Evolutionary conservation across 35 echinoderm and acorn worm genomes (phyloP), one percentile per base, ranked within the genome.

Genomic region (Lytechinus pictus): DNA sequence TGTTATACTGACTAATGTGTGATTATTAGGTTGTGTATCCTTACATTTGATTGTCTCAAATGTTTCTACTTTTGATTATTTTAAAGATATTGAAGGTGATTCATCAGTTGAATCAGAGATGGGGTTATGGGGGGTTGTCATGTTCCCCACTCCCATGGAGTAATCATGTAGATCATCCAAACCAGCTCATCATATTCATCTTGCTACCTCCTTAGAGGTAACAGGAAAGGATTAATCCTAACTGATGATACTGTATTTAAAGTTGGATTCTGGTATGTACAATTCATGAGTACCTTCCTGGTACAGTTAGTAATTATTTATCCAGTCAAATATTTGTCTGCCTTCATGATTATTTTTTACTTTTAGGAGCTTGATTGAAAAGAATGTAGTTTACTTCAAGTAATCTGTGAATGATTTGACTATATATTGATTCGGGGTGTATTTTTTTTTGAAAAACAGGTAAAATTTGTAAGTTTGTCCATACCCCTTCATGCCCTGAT

Each of bases 111-210:
- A 93, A 93, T 93, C 92, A 93, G 92, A 93, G 92, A 93, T 93
- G 92, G 92, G 92, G 92, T 55, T 93, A 57, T 93, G 92, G 92
- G 92, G 92, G 92, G 92, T 93, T 93, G 92, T 93, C 92, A 57
- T 57, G 57, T 5, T 79, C 92, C 92, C 92, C 92, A 93, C 11
- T 93, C 92, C 92, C 92, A 93, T 57, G 54, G 92, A 93, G 92
- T 93, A 93, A 93, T 93, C 92, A 54, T 93, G 0, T 54, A 24
- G 92, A 93, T 93, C 92, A 93, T 93, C 92, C 92, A 55, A 57
- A 0, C 4, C 92, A 93, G 57, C 92, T 93, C 92, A 93, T 93
- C 92, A 93, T 93, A 13, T 93, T 93, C 92, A 55, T 79, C 66
- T 79, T 55, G 92, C 92, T 57, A 93, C 55, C 92, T 93, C 92